These are phyloP conservation scores for Gobio gobio DNA, from an alignment of 2,113 vertebrate genomes.

Conservation along the genomic window DNA sequence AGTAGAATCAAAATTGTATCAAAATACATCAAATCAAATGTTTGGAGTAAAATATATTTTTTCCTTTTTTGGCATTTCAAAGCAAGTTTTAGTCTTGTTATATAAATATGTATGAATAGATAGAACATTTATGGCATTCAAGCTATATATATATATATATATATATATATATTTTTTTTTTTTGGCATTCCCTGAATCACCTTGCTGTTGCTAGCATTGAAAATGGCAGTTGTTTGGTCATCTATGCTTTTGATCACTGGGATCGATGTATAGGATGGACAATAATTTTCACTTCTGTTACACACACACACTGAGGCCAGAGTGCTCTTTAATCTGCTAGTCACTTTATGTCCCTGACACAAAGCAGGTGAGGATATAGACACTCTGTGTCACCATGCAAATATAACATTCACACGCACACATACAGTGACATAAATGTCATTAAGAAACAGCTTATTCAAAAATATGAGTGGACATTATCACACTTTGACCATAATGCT, in stretches of 20 bases:
- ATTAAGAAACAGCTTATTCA: not conserved
- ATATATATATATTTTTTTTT: too few species aligned
- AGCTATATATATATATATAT: too few species aligned
- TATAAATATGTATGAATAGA: not conserved
- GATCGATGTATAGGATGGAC: not conserved
- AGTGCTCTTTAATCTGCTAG: not conserved
- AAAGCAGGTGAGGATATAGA: not conserved
- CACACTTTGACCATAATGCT: not conserved
- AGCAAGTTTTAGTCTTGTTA: not conserved
- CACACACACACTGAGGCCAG: not conserved
- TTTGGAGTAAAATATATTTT: not conserved
- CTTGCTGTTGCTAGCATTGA: not conserved
- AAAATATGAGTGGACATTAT: not conserved
- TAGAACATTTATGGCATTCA: not conserved
- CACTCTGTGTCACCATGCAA: not conserved
- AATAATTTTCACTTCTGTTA: constrained; percentile 1
- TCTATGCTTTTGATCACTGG: constrained; percentile 14
- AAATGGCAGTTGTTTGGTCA: constrained; percentile 7
- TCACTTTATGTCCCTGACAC: not conserved
- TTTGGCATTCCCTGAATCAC: not conserved
- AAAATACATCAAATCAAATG: too few species aligned
- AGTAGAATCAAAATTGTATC: too few species aligned
- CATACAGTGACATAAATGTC: constrained; percentile 7
- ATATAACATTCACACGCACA: not conserved
- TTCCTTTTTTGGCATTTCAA: not conserved